Base-by-base conservation (phyloP, 2,113 vertebrate species). In the Fregetta grallaria region DNA sequence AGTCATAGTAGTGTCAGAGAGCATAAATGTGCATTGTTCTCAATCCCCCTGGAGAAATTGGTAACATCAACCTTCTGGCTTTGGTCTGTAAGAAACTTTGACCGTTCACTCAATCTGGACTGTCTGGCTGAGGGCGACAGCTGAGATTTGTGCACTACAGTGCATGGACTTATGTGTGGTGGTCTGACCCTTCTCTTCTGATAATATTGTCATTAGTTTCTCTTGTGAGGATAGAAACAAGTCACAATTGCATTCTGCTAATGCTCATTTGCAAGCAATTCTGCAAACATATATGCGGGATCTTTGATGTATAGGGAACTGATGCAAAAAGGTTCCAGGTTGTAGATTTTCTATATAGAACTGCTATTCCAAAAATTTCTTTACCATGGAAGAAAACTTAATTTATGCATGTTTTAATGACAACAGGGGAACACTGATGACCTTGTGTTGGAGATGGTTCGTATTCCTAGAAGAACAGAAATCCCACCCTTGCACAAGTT, bases 151-250 rank as follows among this genome's bases (percentile, higher is more conserved):
- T 42, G 63, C 29, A 32, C 11, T 26, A 8, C 12, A 45, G 49
- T 9, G 5, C 14, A 7, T 55, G 73, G 12, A 27, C 1, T 30
- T 63, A 3, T 0, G 4, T 1, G 2, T 32, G n/a, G 17, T 50
- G 22, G 25, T 62, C 36, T 89, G 71, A 7, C n/a, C 32, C 32
- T 49, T 59, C 61, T 32, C 27, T n/a, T 55, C n/a, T 44, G 44
- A 5, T 42, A 15, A 14, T 45, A 13, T 3, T 10, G 36, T 30
- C 58, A 44, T 53, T 44, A 10, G 18, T 53, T 88, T 90, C 59
- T 73, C 25, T 30, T 65, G 5, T 2, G 29, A 63, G 47, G n/a
- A 27, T 15, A 77, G 58, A 53, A 79, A 74, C 14, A 32, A 52
- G 16, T 42, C 30, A 32, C 58, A 63, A 2, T 4, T 42, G 18